Evolutionary conservation across 2,797 vertebrate species (phyloP).

Genomic region (Smutsia gigantea): DNA sequence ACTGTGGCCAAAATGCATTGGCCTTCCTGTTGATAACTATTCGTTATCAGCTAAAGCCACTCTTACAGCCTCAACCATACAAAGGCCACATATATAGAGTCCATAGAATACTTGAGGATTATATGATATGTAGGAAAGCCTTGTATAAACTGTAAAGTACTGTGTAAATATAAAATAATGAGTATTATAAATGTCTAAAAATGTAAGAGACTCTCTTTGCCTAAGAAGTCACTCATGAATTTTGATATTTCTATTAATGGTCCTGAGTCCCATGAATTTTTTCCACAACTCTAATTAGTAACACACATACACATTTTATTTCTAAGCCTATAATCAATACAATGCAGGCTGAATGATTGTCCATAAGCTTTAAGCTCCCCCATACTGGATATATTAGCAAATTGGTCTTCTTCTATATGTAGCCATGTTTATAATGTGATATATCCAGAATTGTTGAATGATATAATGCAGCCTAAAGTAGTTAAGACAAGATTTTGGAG

Average conservation of each 20-base stretch:
- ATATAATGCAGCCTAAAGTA: not conserved
- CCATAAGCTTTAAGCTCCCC: not conserved
- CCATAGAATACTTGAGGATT: not conserved
- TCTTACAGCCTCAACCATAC: not conserved
- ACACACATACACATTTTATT: not conserved
- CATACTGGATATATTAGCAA: not conserved
- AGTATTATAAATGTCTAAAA: conserved; percentile 17
- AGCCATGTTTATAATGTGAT: not conserved
- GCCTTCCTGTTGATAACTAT: conserved; percentile 55
- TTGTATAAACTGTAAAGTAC: not conserved
- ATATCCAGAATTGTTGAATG: not conserved
- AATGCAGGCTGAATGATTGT: not conserved
- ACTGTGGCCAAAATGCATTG: conserved; percentile 30
- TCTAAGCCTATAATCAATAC: not conserved
- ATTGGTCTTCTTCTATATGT: not conserved
- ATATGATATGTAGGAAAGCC: not conserved
- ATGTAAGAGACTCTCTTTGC: conserved; percentile 21
- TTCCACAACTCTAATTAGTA: not conserved
- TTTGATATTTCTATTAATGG: not conserved
- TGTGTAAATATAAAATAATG: not conserved
- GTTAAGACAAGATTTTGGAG: not conserved
- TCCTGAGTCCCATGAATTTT: not conserved
- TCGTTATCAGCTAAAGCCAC: conserved; percentile 46
- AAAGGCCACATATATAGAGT: not conserved
- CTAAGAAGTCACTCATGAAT: not conserved